Base-by-base conservation (phyloP, 2,797 vertebrate species). In the Tokudaia muenninki region DNA sequence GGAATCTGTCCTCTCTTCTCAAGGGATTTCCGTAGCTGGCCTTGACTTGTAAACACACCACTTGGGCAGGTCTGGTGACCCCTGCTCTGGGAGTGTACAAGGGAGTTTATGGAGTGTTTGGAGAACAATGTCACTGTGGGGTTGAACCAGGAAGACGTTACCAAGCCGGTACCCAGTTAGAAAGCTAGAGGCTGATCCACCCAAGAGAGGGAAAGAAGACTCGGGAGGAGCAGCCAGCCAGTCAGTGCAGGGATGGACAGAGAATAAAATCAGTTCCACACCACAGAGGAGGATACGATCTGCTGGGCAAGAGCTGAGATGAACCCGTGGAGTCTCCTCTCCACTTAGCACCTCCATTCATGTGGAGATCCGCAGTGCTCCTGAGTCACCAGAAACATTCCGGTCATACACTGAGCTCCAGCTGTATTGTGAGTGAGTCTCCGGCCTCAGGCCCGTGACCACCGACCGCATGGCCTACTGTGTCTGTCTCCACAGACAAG, bases 391-490 rank as follows among this genome's bases (percentile, higher is more conserved):
- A 21, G 77, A 52, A 11, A 50, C 3, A 24, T 14, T 81, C 21
- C 24, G 6, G n/a, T 26, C 12, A n/a, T 78, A 52, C 22, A 21
- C 3, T 4, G 59, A 91, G 2, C 9, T 52, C 74, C 77, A 41
- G 55, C 47, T 12, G 1, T 0, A 8, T 1, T 14, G 9, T 52
- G 31, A 37, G 9, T 52, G 31, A 37, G 37, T 75, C 79, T 94
- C 5, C 34, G 29, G 37, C 21, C 26, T 12, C n/a, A 52, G 9
- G 3, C 47, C 47, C 44, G 8, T 2, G 10, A n/a, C 17, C 12
- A 21, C 44, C 2, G 2, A 21, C 44, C 2, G 2, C 12, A 1
- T 29, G 22, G 16, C 14, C 17, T 29, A 26, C 34, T 24, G 14
- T 21, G 6, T 78, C 2, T 24, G 5, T 86, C 77, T 65, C 77